Base-by-base conservation (phyloP, 2,797 vertebrate genomes). In the Premnoplex brunnescens region DNA sequence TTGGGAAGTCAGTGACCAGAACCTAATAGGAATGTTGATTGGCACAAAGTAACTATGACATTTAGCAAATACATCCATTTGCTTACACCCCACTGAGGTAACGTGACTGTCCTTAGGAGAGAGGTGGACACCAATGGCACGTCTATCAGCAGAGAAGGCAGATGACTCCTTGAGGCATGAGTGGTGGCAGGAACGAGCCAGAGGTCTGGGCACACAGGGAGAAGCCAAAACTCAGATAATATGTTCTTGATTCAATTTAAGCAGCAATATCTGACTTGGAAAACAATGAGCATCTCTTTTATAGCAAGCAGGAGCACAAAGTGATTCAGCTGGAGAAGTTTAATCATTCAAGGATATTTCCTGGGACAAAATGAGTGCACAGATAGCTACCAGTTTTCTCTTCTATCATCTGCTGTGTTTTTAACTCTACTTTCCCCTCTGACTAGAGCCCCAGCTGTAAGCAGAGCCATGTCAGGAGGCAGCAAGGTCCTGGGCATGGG, bases 281-380 rank as follows among this genome's bases (percentile, higher is more conserved):
- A 89, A 93, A 82, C 34, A 74, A 16, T 4, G 21, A 88, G 19
- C 26, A 60, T 51, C 54, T 55, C 68, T 83, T 54, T 85, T 16
- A 22, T 3, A 64, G 63, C 28, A 63, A 76, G 73, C 37, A 84
- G 62, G 26, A 88, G 27, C 12, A 18, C 27, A 17, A 46, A 90
- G n/a, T 7, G 32, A 66, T 87, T 78, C 85, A 87, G 39, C 68
- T 52, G 85, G 59, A 71, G 64, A 88, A 93, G 37, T 73, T 82
- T 91, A 95, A 96, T 95, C 88, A 91, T 79, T 88, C 79, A 85
- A 78, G 64, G 87, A 60, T 89, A 93, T 93, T 97, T 97, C 90
- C 96, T 91, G 86, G 75, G 93, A 95, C 83, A 93, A 85, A 95
- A 81, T 81, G 93, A 51, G 68, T 71, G 74, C 86, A 94, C 64